A percentile compares a stretch with the other conserved stretches of the same genome.
Conservation (phyloP, 2,888 invertebrate genomes). For the Seira ritae region DNA sequence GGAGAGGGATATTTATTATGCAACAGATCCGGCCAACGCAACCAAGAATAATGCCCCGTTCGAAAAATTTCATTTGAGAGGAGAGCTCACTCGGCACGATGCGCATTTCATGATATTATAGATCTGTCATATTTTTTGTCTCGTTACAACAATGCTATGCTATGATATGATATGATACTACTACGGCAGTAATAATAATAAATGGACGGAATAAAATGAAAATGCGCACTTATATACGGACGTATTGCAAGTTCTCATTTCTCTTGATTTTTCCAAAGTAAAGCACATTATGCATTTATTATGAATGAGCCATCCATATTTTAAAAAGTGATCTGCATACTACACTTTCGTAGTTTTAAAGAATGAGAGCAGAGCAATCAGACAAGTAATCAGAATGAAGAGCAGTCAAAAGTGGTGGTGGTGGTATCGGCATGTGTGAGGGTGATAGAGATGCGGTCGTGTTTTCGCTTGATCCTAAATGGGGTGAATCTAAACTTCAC, state of each 20-base stretch:
- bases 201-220: slow-evolving; percentile 12
- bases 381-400: not conserved
- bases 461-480: not conserved
- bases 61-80: slow-evolving; percentile 6
- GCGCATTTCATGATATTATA: slow-evolving; percentile 19
- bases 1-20: slow-evolving; percentile 48
- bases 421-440: not conserved
- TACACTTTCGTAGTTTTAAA: not conserved
- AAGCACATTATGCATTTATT: not conserved
- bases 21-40: slow-evolving; percentile 33
- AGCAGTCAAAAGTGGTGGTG: not conserved
- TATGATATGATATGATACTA: not conserved
- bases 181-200: slow-evolving; percentile 33
- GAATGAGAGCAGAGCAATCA: not conserved
- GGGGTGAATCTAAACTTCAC: slow-evolving; percentile 24
- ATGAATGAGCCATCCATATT: not conserved
- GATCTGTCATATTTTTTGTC: slow-evolving; percentile 52
- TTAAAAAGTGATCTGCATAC: not conserved
- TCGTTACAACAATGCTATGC: slow-evolving; percentile 2
- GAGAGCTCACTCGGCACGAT: not conserved
- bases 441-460: not conserved
- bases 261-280: not conserved
- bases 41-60: not conserved
- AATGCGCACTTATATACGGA: not conserved
- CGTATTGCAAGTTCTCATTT: not conserved